A percentile compares a stretch with the other conserved stretches of the same genome.
These are phyloP conservation scores for Tetanocera ferruginea DNA, from an alignment of 2,888 invertebrate species.

Conservation along the genomic window DNA sequence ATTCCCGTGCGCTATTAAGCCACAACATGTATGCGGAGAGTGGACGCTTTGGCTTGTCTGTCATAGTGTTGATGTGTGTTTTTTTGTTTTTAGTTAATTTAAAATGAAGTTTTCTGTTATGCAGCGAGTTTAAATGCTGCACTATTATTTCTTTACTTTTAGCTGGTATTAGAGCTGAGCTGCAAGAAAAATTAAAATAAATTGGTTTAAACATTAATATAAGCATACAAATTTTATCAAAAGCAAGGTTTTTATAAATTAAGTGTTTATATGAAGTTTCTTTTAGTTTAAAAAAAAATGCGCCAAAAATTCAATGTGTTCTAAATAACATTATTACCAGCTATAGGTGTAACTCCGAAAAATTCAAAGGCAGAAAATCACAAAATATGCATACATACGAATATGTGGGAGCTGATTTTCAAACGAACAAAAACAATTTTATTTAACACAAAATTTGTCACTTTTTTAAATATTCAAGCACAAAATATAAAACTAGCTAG, in stretches of 20 bases:
- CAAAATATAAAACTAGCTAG: not conserved
- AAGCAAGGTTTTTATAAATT: too few species aligned
- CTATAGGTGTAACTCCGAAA: not conserved
- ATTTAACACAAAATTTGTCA: too few species aligned
- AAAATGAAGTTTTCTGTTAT: not conserved
- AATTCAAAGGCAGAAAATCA: too few species aligned
- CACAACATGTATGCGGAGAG: constrained; percentile 94
- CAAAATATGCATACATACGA: too few species aligned
- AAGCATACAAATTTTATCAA: not conserved
- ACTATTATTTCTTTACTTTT: not conserved
- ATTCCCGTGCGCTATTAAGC: constrained; percentile 88
- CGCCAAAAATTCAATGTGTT: constrained; percentile 7
- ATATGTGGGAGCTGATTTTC: too few species aligned
- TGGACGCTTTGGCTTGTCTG: constrained; percentile 92
- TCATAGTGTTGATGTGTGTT: constrained; percentile 74
- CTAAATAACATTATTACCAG: not conserved
- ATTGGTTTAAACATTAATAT: not conserved
- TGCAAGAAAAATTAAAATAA: constrained; percentile 8
- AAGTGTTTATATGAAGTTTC: too few species aligned
- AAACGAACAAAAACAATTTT: too few species aligned
- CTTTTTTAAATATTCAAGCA: too few species aligned
- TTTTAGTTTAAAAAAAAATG: not conserved
- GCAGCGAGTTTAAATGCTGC: not conserved
- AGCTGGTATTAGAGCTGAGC: not conserved
- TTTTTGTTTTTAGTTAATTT: constrained; percentile 26